Conservation (phyloP, 1,140 invertebrate species). For the Plectrocnemia conspersa region DNA sequence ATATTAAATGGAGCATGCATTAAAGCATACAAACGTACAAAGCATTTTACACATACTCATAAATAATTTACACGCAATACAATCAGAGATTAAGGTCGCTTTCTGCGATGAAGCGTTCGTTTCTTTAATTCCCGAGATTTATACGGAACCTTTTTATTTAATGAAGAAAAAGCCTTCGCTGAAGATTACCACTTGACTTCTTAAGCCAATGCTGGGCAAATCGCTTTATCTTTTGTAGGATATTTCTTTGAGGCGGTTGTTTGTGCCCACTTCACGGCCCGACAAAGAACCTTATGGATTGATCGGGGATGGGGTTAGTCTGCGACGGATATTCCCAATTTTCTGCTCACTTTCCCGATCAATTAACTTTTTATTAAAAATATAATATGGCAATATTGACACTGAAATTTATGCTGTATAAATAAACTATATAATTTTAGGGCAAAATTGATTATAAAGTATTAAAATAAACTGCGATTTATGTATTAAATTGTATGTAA, state of each 20-base stretch:
- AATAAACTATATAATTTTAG: too few species aligned
- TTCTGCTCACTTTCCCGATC: too few species aligned
- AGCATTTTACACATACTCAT: too few species aligned
- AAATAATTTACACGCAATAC: too few species aligned
- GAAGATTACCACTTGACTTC: conserved; percentile 35
- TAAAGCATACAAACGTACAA: too few species aligned
- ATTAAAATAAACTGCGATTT: not conserved
- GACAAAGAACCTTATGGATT: conserved; percentile 27
- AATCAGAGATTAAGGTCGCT: too few species aligned
- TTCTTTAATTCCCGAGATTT: conserved; percentile 35
- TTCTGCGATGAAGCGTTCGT: conserved; percentile 23
- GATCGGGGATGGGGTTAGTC: conserved; percentile 15
- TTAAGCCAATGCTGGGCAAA: conserved; percentile 28
- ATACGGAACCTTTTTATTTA: conserved; percentile 34
- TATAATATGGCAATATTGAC: too few species aligned
- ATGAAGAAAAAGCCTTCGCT: conserved; percentile 31
- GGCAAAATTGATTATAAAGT: not conserved
- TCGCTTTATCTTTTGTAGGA: conserved; percentile 34
- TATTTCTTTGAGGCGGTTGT: conserved; percentile 34
- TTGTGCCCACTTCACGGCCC: conserved; percentile 30
- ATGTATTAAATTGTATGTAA: not conserved
- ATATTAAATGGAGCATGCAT: too few species aligned
- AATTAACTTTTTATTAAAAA: too few species aligned
- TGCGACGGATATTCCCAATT: not conserved
- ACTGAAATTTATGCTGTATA: too few species aligned